phyloP scores from a whole-genome alignment of 2,113 vertebrate genomes.

The Oplegnathus fasciatus region DNA sequence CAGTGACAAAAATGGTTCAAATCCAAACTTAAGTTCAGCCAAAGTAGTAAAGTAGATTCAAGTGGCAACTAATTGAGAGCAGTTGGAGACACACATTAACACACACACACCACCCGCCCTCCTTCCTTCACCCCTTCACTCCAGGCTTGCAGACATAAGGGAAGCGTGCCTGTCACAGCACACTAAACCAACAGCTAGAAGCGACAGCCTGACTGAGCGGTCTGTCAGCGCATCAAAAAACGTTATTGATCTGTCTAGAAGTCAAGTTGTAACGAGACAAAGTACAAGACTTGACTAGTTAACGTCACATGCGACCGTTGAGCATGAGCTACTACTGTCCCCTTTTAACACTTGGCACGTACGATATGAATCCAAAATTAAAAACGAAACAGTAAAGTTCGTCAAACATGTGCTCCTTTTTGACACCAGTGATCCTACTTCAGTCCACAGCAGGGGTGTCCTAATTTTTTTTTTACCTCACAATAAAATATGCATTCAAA shows the following conservation, averaged over 20 bases:
- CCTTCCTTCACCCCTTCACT: constrained; percentile 7
- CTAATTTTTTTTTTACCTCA: not conserved
- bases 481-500: not conserved
- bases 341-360: not conserved
- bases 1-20: constrained; percentile 39
- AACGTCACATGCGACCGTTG: not conserved
- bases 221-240: constrained; percentile 59
- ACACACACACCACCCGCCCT: constrained; percentile 12
- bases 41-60: constrained; percentile 17
- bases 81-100: not conserved
- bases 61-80: constrained; percentile 30
- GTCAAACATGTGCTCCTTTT: not conserved
- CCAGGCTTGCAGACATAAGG: constrained; percentile 50
- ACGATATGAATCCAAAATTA: not conserved
- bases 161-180: constrained; percentile 56
- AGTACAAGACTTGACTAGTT: constrained; percentile 26
- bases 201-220: constrained; percentile 61
- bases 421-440: constrained; percentile 7
- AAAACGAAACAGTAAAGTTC: not conserved
- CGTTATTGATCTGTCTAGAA: constrained; percentile 68
- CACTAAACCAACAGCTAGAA: constrained; percentile 59
- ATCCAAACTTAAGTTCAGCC: constrained; percentile 28
- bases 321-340: not conserved
- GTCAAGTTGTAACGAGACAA: constrained; percentile 36
- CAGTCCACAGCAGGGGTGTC: not conserved